Base-by-base conservation (phyloP, 2,888 invertebrate species). In the Caenorhabditis afra region DNA sequence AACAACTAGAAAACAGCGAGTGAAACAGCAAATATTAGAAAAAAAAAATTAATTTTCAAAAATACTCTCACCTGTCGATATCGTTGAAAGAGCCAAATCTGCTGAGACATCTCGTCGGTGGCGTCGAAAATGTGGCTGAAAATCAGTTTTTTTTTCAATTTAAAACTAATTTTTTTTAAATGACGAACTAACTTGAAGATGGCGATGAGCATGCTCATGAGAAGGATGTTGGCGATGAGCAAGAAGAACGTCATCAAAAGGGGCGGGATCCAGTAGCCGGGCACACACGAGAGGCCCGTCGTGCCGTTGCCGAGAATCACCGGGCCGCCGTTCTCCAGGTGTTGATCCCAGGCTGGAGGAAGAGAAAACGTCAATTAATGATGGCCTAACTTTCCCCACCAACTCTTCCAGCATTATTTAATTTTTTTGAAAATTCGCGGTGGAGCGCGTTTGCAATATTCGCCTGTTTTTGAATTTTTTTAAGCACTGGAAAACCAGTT, bases 31-130 rank as follows among this genome's bases (percentile, higher is more conserved):
- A 29, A 29, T 29, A 5, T 29, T 29, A 7, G 4, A 44, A 44
- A 44, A 12, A 37, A 10, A 39, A 55, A 55, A 29, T 29, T 29
- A 7, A 29, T 29, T 5, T 29, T 29, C 3, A 29, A 29, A 29
- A 29, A 29, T 29, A 29, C 29, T 29, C 4, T 29, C 22, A 83
- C 83, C 65, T 86, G 90, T 86, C 95, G 95, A 92, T 97, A 99
- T 82, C 98, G 93, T 93, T 98, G 97, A 91, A 97, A 98, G 94
- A 97, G 97, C 98, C 98, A 99, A 91, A 95, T 95, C 93, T 97
- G 95, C 92, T 96, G 95, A 79, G 98, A 95, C 89, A 96, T 94
- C 85, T 96, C 95, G 92, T 97, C 96, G 87, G 97, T 96, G 93
- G 95, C 90, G 55, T 91, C 90, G 88, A 92, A 93, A 44, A 92